Conservation (phyloP, 64 coral and sea anemone genomes). For the Stichodactyla mertensii region DNA sequence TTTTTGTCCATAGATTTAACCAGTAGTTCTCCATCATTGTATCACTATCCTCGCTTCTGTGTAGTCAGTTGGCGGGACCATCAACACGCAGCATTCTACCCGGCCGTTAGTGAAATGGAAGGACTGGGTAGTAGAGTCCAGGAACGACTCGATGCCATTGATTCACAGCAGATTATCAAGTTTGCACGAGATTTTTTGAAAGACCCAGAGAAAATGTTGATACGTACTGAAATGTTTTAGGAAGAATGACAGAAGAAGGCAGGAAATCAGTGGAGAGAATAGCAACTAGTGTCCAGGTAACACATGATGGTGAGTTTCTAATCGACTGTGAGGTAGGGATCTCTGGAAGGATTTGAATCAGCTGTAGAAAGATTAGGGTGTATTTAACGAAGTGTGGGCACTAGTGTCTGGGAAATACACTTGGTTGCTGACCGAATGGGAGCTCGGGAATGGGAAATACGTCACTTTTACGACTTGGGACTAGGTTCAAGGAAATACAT, state of each 20-base stretch:
- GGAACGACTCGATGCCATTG: slow-evolving; percentile 57
- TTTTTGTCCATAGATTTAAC: not conserved
- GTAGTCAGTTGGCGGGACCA: slow-evolving; percentile 77
- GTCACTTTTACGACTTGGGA: not conserved
- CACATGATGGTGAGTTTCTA: not conserved
- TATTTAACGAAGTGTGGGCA: no score
- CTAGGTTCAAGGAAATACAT: not conserved
- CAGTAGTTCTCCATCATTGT: slow-evolving; percentile 33
- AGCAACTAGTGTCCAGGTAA: not conserved
- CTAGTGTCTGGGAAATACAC: not conserved
- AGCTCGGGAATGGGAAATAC: not conserved
- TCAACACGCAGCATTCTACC: slow-evolving; percentile 84
- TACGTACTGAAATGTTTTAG: slow-evolving; percentile 85
- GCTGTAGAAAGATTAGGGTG: no score
- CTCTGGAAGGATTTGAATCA: no score
- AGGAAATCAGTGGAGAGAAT: no score
- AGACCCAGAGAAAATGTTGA: slow-evolving; percentile 40
- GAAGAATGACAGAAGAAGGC: not conserved
- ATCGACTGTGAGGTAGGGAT: not conserved
- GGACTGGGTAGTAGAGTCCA: slow-evolving; percentile 59
- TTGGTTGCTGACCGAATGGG: no score
- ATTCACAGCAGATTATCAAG: slow-evolving; percentile 76
- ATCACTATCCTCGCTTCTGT: slow-evolving; percentile 71
- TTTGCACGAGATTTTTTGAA: slow-evolving; percentile 55
- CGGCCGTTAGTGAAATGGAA: slow-evolving; percentile 59